Conservation (phyloP, 2,113 vertebrate species). For the Rissa tridactyla region DNA sequence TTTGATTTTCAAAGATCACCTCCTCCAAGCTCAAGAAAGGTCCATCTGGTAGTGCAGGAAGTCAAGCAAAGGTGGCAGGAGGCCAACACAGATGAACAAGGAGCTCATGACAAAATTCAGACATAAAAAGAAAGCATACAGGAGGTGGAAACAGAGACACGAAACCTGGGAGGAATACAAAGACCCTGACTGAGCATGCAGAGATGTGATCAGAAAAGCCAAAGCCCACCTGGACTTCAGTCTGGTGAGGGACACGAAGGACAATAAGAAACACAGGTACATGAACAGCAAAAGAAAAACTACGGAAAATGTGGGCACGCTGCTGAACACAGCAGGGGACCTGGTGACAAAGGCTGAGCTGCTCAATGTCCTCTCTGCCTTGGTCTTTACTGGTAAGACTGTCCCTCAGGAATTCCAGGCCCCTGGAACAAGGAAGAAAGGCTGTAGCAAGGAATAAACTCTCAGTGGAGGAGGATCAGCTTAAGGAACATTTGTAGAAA, state of each 20-base stretch:
- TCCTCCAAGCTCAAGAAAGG: neutral
- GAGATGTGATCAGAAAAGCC: neutral
- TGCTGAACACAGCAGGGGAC: neutral
- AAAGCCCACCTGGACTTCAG: neutral
- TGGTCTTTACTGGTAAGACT: neutral
- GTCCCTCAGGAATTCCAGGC: neutral
- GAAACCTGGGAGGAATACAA: neutral
- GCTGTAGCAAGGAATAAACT: neutral
- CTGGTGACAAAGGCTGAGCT: neutral
- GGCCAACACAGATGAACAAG: neutral
- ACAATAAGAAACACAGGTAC: neutral
- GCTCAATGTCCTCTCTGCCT: neutral
- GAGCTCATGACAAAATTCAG: neutral
- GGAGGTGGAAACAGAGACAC: neutral
- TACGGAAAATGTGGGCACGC: neutral
- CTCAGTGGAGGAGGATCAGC: neutral
- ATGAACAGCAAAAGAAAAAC: neutral
- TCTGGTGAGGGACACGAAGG: neutral
- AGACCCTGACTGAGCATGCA: neutral
- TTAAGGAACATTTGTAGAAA: neutral
- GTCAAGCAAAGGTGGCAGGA: neutral
- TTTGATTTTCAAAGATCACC: neutral
- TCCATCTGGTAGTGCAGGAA: neutral
- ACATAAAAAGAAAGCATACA: neutral
- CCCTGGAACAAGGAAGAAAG: neutral